Evolutionary conservation across 2,113 vertebrate genomes (phyloP).

Genomic region (Lagopus leucura): DNA sequence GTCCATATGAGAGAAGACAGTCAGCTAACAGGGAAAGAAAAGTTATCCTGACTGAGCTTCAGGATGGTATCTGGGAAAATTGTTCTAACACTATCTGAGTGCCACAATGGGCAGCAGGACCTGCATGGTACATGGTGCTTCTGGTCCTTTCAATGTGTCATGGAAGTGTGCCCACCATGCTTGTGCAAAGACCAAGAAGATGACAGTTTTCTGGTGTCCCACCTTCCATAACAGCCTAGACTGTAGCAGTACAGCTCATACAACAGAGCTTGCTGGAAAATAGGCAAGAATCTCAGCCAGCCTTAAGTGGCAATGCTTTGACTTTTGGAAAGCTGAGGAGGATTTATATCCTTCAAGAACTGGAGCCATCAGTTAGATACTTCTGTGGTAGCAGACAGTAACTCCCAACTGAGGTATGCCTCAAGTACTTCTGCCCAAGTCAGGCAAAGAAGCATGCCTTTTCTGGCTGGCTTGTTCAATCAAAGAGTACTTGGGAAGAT

Average conservation of each 20-base stretch:
- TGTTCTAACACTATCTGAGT: no score
- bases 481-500: background rate
- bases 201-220: background rate
- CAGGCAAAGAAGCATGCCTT: background rate
- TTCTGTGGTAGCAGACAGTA: background rate
- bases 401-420: background rate
- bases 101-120: background rate
- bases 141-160: no score
- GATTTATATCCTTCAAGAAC: background rate
- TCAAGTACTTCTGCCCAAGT: background rate
- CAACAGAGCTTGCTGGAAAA: background rate
- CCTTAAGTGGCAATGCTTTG: background rate
- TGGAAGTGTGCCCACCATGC: no score
- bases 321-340: background rate
- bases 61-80: background rate
- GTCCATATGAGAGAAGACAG: background rate
- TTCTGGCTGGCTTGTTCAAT: background rate
- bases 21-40: background rate
- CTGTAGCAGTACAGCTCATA: background rate
- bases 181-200: background rate
- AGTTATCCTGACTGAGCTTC: background rate
- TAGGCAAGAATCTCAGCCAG: background rate
- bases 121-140: background rate
- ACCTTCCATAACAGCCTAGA: background rate
- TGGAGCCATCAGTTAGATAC: background rate